Percentiles rank a stretch among this genome's conserved stretches.
phyloP scores from a whole-genome alignment of 2,888 invertebrate genomes.

The Mongoloraphidia duomilia region DNA sequence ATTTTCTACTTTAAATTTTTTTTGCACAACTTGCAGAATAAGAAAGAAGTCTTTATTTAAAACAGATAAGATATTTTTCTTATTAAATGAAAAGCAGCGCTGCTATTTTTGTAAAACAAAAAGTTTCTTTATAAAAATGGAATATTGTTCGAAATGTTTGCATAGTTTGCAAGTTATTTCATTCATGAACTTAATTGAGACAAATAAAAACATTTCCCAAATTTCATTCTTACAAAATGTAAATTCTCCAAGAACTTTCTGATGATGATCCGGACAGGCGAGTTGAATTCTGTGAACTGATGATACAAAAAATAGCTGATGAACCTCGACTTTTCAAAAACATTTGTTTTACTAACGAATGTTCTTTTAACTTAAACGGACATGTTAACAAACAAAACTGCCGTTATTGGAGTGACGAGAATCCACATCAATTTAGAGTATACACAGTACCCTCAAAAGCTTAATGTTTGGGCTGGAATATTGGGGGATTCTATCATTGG shows the following conservation, averaged over 20 bases:
- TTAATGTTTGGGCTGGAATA: conserved; percentile 1
- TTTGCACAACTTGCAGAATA: too few relatives aligned
- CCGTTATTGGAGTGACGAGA: background rate
- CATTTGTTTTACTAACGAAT: background rate
- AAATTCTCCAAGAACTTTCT: conserved; percentile 2
- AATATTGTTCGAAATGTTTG: too few relatives aligned
- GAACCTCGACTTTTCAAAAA: background rate
- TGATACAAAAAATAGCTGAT: conserved; percentile 1
- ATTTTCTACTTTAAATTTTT: too few relatives aligned
- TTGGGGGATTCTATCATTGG: background rate
- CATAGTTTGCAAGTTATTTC: too few relatives aligned
- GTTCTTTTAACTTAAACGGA: background rate
- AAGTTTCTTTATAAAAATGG: too few relatives aligned
- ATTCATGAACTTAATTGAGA: too few relatives aligned
- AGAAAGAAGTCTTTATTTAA: too few relatives aligned
- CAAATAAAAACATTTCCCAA: too few relatives aligned
- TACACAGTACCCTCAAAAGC: background rate
- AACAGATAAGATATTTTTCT: too few relatives aligned
- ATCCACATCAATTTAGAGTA: background rate
- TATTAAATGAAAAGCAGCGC: too few relatives aligned
- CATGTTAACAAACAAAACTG: background rate
- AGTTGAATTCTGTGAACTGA: conserved; percentile 1
- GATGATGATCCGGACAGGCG: background rate
- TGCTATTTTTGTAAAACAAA: too few relatives aligned
- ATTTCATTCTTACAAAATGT: too few relatives aligned